Evolutionary conservation across 2,113 vertebrate genomes (phyloP), one percentile per base, ranked within the genome.

Genomic region (Pandion haliaetus): DNA sequence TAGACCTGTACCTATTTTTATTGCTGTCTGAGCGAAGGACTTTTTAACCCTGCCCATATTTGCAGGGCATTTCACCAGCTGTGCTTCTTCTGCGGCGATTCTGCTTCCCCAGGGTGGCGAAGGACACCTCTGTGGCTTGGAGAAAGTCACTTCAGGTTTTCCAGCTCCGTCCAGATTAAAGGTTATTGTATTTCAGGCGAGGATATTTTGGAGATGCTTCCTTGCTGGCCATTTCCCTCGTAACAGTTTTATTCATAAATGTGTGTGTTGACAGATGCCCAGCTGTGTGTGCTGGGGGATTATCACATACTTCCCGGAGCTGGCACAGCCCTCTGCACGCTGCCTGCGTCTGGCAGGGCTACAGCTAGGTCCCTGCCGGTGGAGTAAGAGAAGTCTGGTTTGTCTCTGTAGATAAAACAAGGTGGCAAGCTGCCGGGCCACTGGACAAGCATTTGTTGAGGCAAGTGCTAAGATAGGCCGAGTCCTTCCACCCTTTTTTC

Each of bases 171-270:
- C 16, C 50, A 34, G 59, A 80, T 14, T 79, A 76, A 89, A 77
- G 15, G 69, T 88, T 88, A 83, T 57, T 86, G 17, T 59, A 83
- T 96, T 82, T 66, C 63, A 78, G 90, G 79, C 6, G 6, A 31
- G 42, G 89, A 54, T 69, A 63, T 94, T 86, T 94, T 86, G 54
- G 87, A 94, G 78, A 47, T 54, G 9, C 32, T 57, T 71, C 54
- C 91, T 92, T 85, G 28, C 38, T 82, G 73, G 49, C 90, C 82
- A 14, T 50, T 95, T 96, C 73, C 28, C 44, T 40, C 38, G 13
- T 17, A 95, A 79, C 67, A 74, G 47, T 70, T 97, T 93, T 89
- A 97, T 97, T 97, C 85, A 92, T 69, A 59, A 58, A 86, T 6
- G 16, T 38, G 61, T 73, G 28, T 72, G 55, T 14, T 44, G 61